A percentile compares a stretch with the other conserved stretches of the same genome.
Conservation (phyloP, 2,888 invertebrate species). For the Pachliopta kotzebuea region DNA sequence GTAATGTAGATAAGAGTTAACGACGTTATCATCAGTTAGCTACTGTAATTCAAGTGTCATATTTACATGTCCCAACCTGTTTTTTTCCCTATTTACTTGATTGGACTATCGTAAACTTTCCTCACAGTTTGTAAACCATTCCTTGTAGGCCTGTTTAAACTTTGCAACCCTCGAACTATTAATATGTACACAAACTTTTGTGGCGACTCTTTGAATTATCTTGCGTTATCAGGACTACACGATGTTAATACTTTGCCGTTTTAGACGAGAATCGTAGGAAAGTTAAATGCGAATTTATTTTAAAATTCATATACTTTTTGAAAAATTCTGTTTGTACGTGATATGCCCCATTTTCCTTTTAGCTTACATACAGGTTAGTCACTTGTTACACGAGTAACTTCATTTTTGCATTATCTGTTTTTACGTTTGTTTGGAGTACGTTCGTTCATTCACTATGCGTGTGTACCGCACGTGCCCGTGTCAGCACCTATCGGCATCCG, state of each 20-base stretch:
- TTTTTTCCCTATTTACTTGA: conserved; percentile 12
- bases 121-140: conserved; percentile 12
- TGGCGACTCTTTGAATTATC: conserved; percentile 18
- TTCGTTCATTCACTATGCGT: conserved; percentile 42
- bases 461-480: conserved; percentile 48
- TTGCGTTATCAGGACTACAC: conserved; percentile 18
- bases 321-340: no score
- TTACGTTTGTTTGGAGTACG: conserved; percentile 43
- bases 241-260: not conserved
- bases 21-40: not conserved
- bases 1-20: not conserved
- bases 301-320: no score
- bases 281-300: no score
- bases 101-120: conserved; percentile 14
- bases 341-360: not conserved
- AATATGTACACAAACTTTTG: conserved; percentile 25
- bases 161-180: conserved; percentile 23
- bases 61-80: conserved; percentile 7
- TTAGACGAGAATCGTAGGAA: not conserved
- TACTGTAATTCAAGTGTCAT: conserved; percentile 8
- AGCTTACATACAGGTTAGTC: not conserved
- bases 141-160: conserved; percentile 25
- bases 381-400: not conserved
- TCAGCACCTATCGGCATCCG: conserved; percentile 34
- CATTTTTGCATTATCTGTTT: conserved; percentile 3